Percentiles rank a stretch among this genome's conserved stretches.
Evolutionary conservation across 2,888 invertebrate genomes (phyloP).

Genomic region (Lasioglossum figueresi): DNA sequence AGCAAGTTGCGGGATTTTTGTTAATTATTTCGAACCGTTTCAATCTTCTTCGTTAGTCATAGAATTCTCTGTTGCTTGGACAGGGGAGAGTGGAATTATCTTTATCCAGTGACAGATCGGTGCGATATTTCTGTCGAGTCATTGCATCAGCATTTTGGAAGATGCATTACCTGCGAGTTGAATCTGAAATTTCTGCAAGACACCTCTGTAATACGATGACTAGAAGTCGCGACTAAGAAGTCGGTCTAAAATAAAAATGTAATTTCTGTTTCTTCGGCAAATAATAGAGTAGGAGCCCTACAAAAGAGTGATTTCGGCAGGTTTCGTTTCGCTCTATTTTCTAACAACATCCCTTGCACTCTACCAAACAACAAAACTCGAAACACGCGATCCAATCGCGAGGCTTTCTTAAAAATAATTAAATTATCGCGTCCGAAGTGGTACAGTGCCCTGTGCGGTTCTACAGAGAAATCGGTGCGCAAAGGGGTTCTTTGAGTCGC

Average conservation of each 20-base stretch:
- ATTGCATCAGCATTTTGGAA: background rate
- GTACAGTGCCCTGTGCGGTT: background rate
- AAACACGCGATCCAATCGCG: background rate
- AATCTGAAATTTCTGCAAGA: background rate
- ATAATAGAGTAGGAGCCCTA: background rate
- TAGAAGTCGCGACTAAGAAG: no score
- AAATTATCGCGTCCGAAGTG: background rate
- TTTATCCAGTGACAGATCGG: constrained; percentile 33
- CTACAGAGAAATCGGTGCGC: background rate
- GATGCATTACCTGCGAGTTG: background rate
- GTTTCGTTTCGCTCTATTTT: background rate
- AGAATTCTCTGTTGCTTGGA: background rate
- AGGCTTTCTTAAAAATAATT: background rate
- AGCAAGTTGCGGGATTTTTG: background rate
- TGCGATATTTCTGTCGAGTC: constrained; percentile 39
- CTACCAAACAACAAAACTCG: background rate
- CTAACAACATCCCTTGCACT: background rate
- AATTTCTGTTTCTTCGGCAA: background rate
- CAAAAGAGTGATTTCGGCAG: no score
- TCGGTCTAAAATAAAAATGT: no score
- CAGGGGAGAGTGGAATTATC: background rate
- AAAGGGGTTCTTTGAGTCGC: background rate
- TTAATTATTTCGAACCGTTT: background rate
- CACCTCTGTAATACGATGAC: background rate
- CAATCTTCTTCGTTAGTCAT: background rate